phyloP scores from a whole-genome alignment of 2,797 vertebrate species.

The Acipenser oxyrinchus region DNA sequence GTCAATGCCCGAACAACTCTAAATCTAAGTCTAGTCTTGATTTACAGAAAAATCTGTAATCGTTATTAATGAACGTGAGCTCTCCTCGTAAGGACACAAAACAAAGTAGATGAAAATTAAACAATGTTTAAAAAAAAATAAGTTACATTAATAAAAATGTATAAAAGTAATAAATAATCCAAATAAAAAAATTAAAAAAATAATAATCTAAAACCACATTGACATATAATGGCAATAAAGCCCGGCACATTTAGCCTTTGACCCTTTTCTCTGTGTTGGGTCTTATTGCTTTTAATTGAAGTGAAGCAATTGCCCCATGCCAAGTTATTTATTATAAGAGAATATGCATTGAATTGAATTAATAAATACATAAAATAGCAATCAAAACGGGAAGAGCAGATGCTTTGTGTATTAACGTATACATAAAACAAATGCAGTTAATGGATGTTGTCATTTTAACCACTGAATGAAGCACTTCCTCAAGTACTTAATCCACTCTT shows the following conservation, averaged over 20 bases:
- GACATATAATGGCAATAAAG: conserved; percentile 32
- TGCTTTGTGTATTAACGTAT: too few species aligned
- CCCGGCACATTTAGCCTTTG: conserved; percentile 18
- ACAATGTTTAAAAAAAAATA: neutral
- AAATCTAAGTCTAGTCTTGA: conserved; percentile 5
- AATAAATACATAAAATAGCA: too few species aligned
- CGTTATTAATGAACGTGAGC: too few species aligned
- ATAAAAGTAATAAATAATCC: conserved; percentile 15
- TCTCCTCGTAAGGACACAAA: neutral
- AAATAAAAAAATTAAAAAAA: conserved; percentile 16
- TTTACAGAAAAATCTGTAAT: conserved; percentile 2
- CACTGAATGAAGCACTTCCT: neutral
- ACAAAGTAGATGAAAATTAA: conserved; percentile 4
- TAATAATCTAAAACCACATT: conserved; percentile 9
- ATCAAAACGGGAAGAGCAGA: too few species aligned
- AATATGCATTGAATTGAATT: too few species aligned
- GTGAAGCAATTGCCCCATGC: too few species aligned
- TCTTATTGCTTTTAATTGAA: too few species aligned
- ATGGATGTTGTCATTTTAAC: neutral
- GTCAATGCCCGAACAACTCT: conserved; percentile 22
- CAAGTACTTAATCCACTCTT: neutral
- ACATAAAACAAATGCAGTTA: too few species aligned
- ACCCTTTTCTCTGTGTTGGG: too few species aligned
- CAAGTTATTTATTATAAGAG: too few species aligned
- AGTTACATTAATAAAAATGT: neutral